Evolutionary conservation across 2,888 invertebrate genomes (phyloP).

Genomic region (Acanthosepion esculentum): DNA sequence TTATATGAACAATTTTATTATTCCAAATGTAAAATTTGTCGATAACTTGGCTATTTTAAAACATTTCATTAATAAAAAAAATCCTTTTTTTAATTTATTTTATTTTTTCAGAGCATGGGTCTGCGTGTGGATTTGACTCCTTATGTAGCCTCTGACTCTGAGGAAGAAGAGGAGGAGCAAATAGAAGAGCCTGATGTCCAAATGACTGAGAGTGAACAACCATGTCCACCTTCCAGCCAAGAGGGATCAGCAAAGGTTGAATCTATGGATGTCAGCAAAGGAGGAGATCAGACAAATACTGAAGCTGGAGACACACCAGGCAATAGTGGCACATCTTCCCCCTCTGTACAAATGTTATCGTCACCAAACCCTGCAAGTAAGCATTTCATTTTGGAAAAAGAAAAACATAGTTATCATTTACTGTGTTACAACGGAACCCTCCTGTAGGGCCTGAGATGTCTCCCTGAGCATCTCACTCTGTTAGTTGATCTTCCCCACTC

Average conservation of each 20-base stretch:
- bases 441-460: no score
- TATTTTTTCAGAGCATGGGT: slow-evolving; percentile 66
- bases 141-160: slow-evolving; percentile 50
- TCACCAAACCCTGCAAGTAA: slow-evolving; percentile 35
- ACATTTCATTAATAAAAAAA: no score
- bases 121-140: slow-evolving; percentile 63
- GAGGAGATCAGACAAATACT: not conserved
- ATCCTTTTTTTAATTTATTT: no score
- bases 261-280: slow-evolving; percentile 48
- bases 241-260: slow-evolving; percentile 47
- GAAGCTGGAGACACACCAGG: slow-evolving; percentile 40
- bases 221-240: not conserved
- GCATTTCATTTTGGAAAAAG: not conserved
- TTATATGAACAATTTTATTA: no score
- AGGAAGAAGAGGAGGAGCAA: slow-evolving; percentile 2
- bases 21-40: no score
- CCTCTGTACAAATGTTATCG: not conserved
- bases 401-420: no score
- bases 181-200: not conserved
- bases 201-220: not conserved
- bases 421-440: no score
- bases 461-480: no score
- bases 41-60: no score
- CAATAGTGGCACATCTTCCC: slow-evolving; percentile 39
- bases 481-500: no score